Conservation (phyloP, 2,888 invertebrate species). For the Lepidocyrtoides sp. region DNA sequence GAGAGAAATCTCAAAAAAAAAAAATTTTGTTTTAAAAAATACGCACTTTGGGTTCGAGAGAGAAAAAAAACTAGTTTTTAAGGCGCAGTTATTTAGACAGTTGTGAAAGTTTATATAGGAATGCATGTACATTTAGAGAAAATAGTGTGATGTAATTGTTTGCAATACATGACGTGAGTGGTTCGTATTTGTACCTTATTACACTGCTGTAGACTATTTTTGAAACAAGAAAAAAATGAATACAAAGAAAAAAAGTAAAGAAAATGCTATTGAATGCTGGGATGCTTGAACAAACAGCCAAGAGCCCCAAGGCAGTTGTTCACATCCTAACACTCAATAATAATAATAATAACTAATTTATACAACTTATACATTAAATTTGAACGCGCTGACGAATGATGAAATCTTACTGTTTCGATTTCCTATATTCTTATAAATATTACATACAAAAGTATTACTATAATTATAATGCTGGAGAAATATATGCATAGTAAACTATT, state of each 20-base stretch:
- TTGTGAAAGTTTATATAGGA: background rate
- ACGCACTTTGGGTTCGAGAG: too few relatives aligned
- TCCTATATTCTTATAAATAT: too few relatives aligned
- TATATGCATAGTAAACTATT: background rate
- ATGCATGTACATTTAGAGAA: background rate
- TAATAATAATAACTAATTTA: too few relatives aligned
- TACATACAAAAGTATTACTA: too few relatives aligned
- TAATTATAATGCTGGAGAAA: too few relatives aligned
- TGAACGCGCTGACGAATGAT: background rate
- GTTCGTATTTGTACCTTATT: background rate
- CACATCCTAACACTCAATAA: conserved; percentile 75
- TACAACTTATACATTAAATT: background rate
- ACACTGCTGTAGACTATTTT: background rate
- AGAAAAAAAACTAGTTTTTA: too few relatives aligned
- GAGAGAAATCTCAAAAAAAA: too few relatives aligned
- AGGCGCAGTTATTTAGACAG: too few relatives aligned
- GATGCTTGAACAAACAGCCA: conserved; percentile 62
- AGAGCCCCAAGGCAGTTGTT: conserved; percentile 75
- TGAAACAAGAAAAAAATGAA: background rate
- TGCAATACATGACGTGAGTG: background rate
- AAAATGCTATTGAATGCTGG: conserved; percentile 71
- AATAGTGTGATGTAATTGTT: background rate
- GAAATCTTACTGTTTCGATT: background rate
- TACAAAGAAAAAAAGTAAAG: background rate
- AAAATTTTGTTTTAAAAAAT: too few relatives aligned